Evolutionary conservation across 2,797 vertebrate genomes (phyloP).

Genomic region (Muraenolepis orangiensis): DNA sequence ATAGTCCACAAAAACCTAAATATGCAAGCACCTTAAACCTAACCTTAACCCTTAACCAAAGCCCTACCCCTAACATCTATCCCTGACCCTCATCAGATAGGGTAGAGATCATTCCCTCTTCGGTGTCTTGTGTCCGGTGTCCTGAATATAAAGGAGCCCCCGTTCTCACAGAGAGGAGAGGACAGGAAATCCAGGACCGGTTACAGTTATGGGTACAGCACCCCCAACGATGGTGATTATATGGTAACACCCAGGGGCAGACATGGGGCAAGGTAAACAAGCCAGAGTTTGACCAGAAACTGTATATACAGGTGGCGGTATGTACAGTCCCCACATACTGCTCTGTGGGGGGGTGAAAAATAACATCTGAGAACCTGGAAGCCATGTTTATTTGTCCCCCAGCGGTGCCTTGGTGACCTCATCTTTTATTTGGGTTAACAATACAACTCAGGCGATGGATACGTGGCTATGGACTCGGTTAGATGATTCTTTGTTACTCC

Average conservation of each 20-base stretch:
- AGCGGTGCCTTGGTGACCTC: not conserved
- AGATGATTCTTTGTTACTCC: not conserved
- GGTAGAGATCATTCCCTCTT: not conserved
- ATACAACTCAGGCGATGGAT: not conserved
- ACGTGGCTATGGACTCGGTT: not conserved
- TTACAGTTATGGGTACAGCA: not conserved
- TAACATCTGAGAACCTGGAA: not conserved
- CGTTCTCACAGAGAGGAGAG: not conserved
- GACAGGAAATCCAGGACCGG: not conserved
- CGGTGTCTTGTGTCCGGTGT: not conserved
- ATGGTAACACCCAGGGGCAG: not conserved
- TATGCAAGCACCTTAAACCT: not conserved
- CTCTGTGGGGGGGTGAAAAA: not conserved
- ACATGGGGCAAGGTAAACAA: constrained; percentile 1
- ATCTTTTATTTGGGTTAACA: not conserved
- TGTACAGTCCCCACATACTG: not conserved
- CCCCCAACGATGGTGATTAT: not conserved
- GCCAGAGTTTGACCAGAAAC: constrained; percentile 8
- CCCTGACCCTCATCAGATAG: not conserved
- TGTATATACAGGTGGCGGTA: not conserved
- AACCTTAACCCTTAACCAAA: not conserved
- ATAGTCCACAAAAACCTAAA: too few species aligned
- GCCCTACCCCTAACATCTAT: too few species aligned
- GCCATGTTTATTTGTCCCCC: not conserved
- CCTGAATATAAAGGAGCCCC: not conserved